Base-by-base conservation (phyloP, 2,888 invertebrate genomes). In the Masnerella sp. region DNA sequence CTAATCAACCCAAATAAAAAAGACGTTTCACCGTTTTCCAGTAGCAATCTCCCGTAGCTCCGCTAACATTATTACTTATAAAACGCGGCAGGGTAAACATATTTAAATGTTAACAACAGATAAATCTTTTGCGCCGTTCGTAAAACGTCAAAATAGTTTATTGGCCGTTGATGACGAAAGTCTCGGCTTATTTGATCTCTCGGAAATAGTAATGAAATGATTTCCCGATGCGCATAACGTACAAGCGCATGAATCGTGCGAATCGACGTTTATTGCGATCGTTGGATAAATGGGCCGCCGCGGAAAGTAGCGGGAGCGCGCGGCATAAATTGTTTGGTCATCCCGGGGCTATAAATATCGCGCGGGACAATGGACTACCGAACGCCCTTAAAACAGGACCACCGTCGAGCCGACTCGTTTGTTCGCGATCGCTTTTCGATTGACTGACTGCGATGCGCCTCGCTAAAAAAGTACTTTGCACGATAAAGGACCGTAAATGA, bases 281-380 rank as follows among this genome's bases (percentile, higher is more conserved):
- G 43, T 43, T 40, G 80, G 79, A 58, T 68, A 58, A 81, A 82
- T 80, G 77, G 69, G 76, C 62, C 75, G 72, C n/a, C 75, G 71
- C 49, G 67, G 51, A 17, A 54, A 65, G 52, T 59, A 77, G 67
- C 70, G 67, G 69, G 67, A 74, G 64, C 47, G 59, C 74, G 78
- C 77, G 77, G 74, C 77, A 79, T 81, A 84, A 85, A 85, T 85
- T 81, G 83, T 84, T 83, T 82, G 85, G 84, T 85, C 86, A 86
- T 85, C 82, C 83, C 80, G 67, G 61, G 79, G 71, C 85, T 82
- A 85, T 86, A 86, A 86, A 85, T 85, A 84, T 84, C 81, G 78
- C 77, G 54, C 72, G 77, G 78, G 74, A 82, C 81, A 81, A 83
- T 82, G 72, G 79, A 75, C 74, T 62, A 78, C 78, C 79, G 81